phyloP scores from a whole-genome alignment of 2,888 invertebrate species.

The Lamellibrachia satsuma region DNA sequence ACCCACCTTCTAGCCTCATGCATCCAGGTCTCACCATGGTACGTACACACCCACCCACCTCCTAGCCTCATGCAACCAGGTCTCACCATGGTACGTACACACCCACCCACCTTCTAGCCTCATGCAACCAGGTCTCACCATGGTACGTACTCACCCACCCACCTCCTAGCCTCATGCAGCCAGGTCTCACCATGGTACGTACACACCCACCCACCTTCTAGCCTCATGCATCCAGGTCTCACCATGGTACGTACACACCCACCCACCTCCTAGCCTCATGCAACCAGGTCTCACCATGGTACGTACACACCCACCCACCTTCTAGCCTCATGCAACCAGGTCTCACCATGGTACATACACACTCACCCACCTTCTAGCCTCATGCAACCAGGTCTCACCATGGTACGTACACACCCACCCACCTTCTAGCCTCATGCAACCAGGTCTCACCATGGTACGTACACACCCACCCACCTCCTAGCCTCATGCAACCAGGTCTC shows the following conservation, averaged over 20 bases:
- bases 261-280: constrained; percentile 70
- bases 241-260: constrained; percentile 72
- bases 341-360: constrained; percentile 75
- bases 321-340: constrained; percentile 86
- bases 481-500: constrained; percentile 90
- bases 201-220: too few species aligned
- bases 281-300: constrained; percentile 92
- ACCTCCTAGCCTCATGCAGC: constrained; percentile 78
- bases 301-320: not conserved
- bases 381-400: constrained; percentile 96
- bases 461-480: too few species aligned
- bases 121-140: constrained; percentile 96
- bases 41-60: not conserved
- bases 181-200: constrained; percentile 83
- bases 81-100: constrained; percentile 75
- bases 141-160: constrained; percentile 65
- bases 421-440: constrained; percentile 79
- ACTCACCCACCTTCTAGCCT: too few species aligned
- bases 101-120: too few species aligned
- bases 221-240: constrained; percentile 90
- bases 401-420: constrained; percentile 66
- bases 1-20: constrained; percentile 70
- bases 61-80: constrained; percentile 86
- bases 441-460: constrained; percentile 83
- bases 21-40: constrained; percentile 92